Evolutionary conservation across 2,113 vertebrate genomes (phyloP).

Genomic region (Seriola aureovittata): DNA sequence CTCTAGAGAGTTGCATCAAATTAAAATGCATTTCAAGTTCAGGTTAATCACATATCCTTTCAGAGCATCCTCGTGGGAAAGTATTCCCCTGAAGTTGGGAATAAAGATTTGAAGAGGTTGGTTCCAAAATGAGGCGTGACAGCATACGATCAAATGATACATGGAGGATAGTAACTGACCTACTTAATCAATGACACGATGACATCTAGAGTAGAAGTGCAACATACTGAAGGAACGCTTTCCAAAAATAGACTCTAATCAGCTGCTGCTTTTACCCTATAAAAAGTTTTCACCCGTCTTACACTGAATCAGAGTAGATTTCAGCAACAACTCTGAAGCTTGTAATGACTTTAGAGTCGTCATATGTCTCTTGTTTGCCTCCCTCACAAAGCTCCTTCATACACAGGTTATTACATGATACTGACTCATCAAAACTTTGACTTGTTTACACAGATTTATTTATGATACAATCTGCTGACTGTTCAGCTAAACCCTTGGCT

Average conservation of each 20-base stretch:
- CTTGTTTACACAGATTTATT: too few species aligned
- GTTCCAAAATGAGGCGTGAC: constrained; percentile 16
- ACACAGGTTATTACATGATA: too few species aligned
- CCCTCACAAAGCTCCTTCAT: background rate
- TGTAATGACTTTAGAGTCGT: background rate
- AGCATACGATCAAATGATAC: constrained; percentile 18
- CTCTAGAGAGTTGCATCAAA: constrained; percentile 58
- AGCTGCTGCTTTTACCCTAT: background rate
- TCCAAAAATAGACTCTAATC: background rate
- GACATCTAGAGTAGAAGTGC: background rate
- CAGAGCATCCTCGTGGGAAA: constrained; percentile 16
- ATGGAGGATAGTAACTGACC: constrained; percentile 15
- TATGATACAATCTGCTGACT: too few species aligned
- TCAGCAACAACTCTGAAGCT: background rate
- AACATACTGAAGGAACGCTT: background rate
- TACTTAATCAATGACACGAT: constrained; percentile 33
- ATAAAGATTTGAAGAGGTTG: constrained; percentile 30
- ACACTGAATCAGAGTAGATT: background rate
- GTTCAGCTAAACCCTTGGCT: too few species aligned
- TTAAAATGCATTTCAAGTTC: constrained; percentile 59
- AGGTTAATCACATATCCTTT: constrained; percentile 52
- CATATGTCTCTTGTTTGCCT: background rate
- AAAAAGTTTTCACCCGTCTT: background rate
- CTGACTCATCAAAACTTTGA: too few species aligned
- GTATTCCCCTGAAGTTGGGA: constrained; percentile 26